These are phyloP conservation scores for Canis aureus DNA, from an alignment of 2,113 vertebrate species.

Conservation along the genomic window DNA sequence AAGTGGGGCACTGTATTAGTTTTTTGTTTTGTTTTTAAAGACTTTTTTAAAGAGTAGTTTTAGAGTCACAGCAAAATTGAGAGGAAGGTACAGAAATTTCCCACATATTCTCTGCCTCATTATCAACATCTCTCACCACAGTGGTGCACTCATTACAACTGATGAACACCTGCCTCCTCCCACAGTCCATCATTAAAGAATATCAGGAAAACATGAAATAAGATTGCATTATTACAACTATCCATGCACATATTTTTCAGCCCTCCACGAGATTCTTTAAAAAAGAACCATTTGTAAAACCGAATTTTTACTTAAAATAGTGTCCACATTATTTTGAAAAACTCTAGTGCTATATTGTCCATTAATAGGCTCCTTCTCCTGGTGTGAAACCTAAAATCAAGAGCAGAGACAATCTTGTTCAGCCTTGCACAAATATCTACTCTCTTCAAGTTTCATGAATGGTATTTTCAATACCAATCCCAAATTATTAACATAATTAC, in stretches of 20 bases:
- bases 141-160: background rate
- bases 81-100: background rate
- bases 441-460: background rate
- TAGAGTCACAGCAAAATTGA: background rate
- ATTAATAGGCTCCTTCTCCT: background rate
- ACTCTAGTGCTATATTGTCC: background rate
- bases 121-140: background rate
- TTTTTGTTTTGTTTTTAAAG: background rate
- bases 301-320: background rate
- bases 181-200: background rate
- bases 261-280: background rate
- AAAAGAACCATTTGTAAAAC: background rate
- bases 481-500: background rate
- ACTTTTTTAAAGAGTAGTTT: background rate
- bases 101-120: background rate
- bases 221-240: background rate
- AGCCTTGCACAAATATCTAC: background rate
- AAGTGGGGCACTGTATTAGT: background rate
- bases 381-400: background rate
- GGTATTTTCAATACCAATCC: background rate
- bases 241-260: background rate
- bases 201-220: background rate
- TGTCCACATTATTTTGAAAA: background rate
- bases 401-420: background rate
- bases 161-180: background rate